Evolutionary conservation across 1,140 invertebrate genomes (phyloP), one percentile per base, ranked within the genome.

Genomic region (Psilanteris sp.): DNA sequence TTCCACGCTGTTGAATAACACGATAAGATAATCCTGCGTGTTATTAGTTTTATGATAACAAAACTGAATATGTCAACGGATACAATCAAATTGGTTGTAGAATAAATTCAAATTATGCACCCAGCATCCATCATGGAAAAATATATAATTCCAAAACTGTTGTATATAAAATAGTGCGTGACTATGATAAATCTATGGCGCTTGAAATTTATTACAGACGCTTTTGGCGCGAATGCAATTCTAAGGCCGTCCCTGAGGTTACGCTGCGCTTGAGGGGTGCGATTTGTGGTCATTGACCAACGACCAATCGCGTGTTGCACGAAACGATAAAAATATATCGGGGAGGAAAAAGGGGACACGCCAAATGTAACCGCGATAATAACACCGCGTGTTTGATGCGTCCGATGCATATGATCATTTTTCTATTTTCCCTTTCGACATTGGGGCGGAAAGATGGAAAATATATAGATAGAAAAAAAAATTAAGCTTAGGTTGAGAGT

Each of bases 111-210:
- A 20, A 20, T 18, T 29, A 1, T 31, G 76, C 71, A 71, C 80
- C 79, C 76, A 54, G 29, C 27, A 52, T 67, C 73, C 29, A 15
- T 13, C 37, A 9, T 27, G 26, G 61, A 7, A 20, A 44, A 41
- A 27, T 14, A 8, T 74, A 71, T 75, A 79, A 81, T 81, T 70
- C 72, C n/a, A n/a, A n/a, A n/a, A n/a, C n/a, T n/a, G n/a, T n/a
- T n/a, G 18, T 5, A 20, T 2, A 20, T 20, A 20, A 3, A 20
- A 20, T 2, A 84, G 74, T 77, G 79, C 81, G 82, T 84, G 85
- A 87, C 83, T 83, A 82, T 86, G 85, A 87, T 86, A 85, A 87
- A 87, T 86, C 80, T 81, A 81, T 39, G 78, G 29, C 34, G 41
- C 52, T 76, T 34, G 71, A 75, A 82, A 85, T 86, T 83, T 84